Base-by-base conservation (phyloP, 1,140 invertebrate genomes). In the Philotrypesis tridentata region DNA sequence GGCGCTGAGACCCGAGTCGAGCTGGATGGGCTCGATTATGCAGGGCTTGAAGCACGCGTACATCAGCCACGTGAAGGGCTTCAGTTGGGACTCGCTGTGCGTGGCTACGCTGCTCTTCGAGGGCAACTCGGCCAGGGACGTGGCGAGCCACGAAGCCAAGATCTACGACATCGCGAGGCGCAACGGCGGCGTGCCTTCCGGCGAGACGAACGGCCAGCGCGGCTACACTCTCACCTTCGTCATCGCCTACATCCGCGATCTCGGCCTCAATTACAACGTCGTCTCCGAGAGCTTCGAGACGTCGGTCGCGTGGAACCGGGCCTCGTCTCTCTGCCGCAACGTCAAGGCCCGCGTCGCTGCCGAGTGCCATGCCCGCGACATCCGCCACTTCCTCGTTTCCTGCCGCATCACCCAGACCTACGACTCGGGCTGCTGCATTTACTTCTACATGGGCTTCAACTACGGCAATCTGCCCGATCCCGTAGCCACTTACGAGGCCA, bases 251-350 rank as follows among this genome's bases (percentile, higher is more conserved):
- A 95, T 99, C 23, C 94, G 98, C 89, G 98, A 99, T 91, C 91
- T 99, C 63, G 98, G 95, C 0, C 93, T 99, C 71, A 96, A 98
- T 48, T 98, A 96, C 88, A 94, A 95, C 80, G 94, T 99, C 61
- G 94, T 99, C 12, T 96, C 97, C 0, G 98, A 99, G 91, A 99
- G 98, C 0, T 99, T 99, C 92, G 98, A 99, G 91, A 99, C 98
- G 0, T 99, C 98, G 0, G 97, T 99, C 23, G 96, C 98, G 3
- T 99, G 98, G 98, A 97, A 98, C 90, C 94, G 96, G 63, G 95
- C 97, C 9, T 89, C 95, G n/a, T 91, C 94, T 29, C 90, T 99
- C 21, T 98, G 97, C 88, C 92, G 94, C 37, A 98, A 98, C 92
- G 98, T 99, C 0, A 99, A 99, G 89, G 93, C 95, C 55, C 92